These are phyloP conservation scores for Druon quercuslanigerum DNA, from an alignment of 1,140 invertebrate species.

Conservation along the genomic window DNA sequence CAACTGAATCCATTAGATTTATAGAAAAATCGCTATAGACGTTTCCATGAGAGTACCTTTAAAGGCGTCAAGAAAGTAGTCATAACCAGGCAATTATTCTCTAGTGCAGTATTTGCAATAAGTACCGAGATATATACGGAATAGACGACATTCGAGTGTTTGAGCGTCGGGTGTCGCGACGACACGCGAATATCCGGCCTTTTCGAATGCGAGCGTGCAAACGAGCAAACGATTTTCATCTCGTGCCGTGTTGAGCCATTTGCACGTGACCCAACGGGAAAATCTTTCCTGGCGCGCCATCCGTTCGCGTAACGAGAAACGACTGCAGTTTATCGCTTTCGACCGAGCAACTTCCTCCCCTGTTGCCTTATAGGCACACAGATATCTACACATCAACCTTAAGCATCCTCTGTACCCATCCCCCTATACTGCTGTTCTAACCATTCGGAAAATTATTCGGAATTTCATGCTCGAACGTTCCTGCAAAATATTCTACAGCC, in stretches of 20 bases:
- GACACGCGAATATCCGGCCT: slow-evolving; percentile 24
- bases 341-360: slow-evolving; percentile 3
- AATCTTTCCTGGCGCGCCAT: background rate
- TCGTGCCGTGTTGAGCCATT: slow-evolving; percentile 3
- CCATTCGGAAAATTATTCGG: slow-evolving; percentile 18
- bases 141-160: slow-evolving; percentile 14
- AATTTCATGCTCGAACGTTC: slow-evolving; percentile 13
- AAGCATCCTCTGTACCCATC: background rate
- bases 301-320: slow-evolving; percentile 24
- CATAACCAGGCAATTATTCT: no score
- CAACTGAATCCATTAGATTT: no score
- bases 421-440: background rate
- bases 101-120: background rate
- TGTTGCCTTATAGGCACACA: slow-evolving; percentile 15
- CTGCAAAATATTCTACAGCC: background rate
- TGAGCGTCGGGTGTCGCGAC: slow-evolving; percentile 1
- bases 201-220: slow-evolving; percentile 21
- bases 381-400: background rate
- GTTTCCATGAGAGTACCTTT: no score
- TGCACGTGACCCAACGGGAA: slow-evolving; percentile 3
- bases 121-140: background rate
- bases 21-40: no score
- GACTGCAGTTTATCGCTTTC: slow-evolving; percentile 27
- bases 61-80: no score
- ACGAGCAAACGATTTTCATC: slow-evolving; percentile 28